Conservation (phyloP, 2,797 vertebrate species). For the Tragopan temminckii region DNA sequence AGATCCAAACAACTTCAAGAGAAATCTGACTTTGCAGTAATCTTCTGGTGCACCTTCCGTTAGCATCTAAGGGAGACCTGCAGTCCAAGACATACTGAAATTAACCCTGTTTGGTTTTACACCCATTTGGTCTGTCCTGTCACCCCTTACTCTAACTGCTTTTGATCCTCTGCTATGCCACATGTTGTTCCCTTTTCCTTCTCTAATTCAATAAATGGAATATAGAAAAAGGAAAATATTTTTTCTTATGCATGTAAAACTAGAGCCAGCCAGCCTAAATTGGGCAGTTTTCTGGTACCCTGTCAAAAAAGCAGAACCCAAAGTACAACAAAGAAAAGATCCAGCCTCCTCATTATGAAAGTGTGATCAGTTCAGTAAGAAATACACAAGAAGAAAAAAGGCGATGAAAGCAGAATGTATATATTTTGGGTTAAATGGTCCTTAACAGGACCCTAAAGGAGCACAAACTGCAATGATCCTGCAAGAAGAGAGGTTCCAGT, state of each 20-base stretch:
- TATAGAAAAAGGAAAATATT: conserved; percentile 21
- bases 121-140: background rate
- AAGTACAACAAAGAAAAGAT: conserved; percentile 33
- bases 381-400: background rate
- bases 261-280: conserved; percentile 50
- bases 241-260: conserved; percentile 38
- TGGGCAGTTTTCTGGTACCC: conserved; percentile 30
- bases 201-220: conserved; percentile 31
- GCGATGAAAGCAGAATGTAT: background rate
- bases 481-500: background rate
- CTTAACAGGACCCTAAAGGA: background rate
- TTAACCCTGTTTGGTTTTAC: background rate
- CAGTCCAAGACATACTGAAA: background rate
- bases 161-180: background rate
- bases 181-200: conserved; percentile 7
- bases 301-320: conserved; percentile 36
- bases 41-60: background rate
- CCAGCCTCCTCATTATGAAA: conserved; percentile 9
- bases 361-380: background rate
- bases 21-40: background rate
- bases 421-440: background rate
- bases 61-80: background rate
- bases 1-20: conserved; percentile 30
- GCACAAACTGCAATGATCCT: background rate
- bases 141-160: background rate